Conservation (phyloP, 2,797 vertebrate species). For the Acridotheres tristis region DNA sequence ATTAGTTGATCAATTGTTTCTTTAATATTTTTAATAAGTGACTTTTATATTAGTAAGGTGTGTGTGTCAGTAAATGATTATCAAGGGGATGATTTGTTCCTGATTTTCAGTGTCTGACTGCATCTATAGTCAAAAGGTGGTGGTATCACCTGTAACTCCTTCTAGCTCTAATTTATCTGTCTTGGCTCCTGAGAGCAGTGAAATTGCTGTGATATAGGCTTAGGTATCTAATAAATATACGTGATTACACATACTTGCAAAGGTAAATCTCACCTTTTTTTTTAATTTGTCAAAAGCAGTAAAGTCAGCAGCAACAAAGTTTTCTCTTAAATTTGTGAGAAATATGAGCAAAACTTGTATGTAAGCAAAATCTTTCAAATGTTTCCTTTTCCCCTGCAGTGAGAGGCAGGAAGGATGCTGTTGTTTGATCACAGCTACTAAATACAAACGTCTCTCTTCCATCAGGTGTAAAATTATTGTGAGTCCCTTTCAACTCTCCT, state of each 20-base stretch:
- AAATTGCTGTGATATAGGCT: neutral
- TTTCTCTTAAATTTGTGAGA: neutral
- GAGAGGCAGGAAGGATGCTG: neutral
- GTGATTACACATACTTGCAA: neutral
- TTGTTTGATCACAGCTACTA: neutral
- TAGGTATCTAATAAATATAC: neutral
- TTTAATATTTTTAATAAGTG: neutral
- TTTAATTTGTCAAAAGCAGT: neutral
- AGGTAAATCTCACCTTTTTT: neutral
- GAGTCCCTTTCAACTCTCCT: neutral
- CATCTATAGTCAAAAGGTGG: neutral
- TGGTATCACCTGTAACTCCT: neutral
- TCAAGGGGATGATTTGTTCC: neutral
- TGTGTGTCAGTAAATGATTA: neutral
- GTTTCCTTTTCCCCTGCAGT: neutral
- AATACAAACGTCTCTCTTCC: neutral
- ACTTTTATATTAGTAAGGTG: neutral
- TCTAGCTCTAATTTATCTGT: neutral
- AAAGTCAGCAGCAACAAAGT: neutral
- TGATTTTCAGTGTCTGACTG: neutral
- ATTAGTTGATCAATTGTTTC: neutral
- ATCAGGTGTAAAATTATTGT: accelerated
- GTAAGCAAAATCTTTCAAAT: neutral
- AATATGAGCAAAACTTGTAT: neutral
- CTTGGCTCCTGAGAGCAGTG: neutral